Percentiles rank a stretch among this genome's conserved stretches.
phyloP scores from a whole-genome alignment of 2,113 vertebrate species.

The Tetrao urogallus region DNA sequence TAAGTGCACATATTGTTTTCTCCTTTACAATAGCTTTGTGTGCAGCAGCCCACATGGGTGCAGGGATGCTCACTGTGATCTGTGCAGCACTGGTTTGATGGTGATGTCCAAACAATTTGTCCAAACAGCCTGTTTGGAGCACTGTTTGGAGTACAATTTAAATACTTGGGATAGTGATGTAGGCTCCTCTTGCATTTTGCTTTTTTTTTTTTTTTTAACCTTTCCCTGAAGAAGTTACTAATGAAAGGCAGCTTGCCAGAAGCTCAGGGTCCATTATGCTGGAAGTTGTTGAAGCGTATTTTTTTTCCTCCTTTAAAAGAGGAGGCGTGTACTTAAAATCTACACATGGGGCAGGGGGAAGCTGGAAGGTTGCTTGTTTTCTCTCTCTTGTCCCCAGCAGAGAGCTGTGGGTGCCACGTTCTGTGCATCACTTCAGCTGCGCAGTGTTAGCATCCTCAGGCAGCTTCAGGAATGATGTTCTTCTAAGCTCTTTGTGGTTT shows the following conservation, averaged over 20 bases:
- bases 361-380: not conserved
- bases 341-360: not conserved
- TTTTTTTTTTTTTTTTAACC: not conserved
- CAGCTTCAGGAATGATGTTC: not conserved
- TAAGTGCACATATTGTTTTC: not conserved
- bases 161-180: not conserved
- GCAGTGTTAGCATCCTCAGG: not conserved
- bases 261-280: not conserved
- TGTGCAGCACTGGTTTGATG: not conserved
- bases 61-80: not conserved
- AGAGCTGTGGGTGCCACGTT: not conserved
- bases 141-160: not conserved
- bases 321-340: not conserved
- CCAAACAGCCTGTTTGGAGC: not conserved
- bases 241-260: not conserved
- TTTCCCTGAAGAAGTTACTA: not conserved
- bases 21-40: not conserved
- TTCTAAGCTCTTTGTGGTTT: not conserved
- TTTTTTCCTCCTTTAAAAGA: not conserved
- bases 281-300: accelerated
- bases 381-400: not conserved
- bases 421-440: not conserved
- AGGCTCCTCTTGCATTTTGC: accelerated
- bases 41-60: not conserved
- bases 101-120: not conserved